Percentiles rank a stretch among this genome's conserved stretches.
Evolutionary conservation across 1,140 invertebrate species (phyloP).

Genomic region (Papilio helenus): DNA sequence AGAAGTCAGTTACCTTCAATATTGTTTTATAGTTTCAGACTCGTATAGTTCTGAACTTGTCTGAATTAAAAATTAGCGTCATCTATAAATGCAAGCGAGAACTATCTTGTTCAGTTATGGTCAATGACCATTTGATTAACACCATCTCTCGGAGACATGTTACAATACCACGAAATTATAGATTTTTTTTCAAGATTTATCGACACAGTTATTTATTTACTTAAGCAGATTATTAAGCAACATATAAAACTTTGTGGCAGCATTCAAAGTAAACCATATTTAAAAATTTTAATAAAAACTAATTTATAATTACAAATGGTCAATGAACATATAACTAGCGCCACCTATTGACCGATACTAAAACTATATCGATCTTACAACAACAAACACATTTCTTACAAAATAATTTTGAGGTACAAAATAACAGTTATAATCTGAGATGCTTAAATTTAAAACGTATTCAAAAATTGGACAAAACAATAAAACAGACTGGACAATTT

Average conservation of each 20-base stretch:
- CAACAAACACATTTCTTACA: not conserved
- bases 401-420: not conserved
- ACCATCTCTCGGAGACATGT: conserved; percentile 45
- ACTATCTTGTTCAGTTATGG: conserved; percentile 44
- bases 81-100: conserved; percentile 35
- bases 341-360: conserved; percentile 43
- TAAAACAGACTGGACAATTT: conserved; percentile 56
- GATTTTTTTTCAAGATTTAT: not conserved
- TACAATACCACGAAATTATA: not conserved
- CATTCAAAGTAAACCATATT: not conserved
- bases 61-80: conserved; percentile 26
- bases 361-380: conserved; percentile 6
- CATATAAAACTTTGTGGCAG: not conserved
- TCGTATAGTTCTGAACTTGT: not conserved
- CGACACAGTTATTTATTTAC: no score
- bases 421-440: not conserved
- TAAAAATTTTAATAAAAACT: not conserved
- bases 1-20: not conserved
- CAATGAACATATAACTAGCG: conserved; percentile 49
- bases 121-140: conserved; percentile 53
- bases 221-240: not conserved
- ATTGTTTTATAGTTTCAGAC: not conserved
- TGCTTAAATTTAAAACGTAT: conserved; percentile 20
- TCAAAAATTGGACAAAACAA: conserved; percentile 51
- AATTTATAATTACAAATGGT: conserved; percentile 40